A percentile compares a stretch with the other conserved stretches of the same genome.
Conservation (phyloP, 2,113 vertebrate genomes). For the Labrus mixtus region DNA sequence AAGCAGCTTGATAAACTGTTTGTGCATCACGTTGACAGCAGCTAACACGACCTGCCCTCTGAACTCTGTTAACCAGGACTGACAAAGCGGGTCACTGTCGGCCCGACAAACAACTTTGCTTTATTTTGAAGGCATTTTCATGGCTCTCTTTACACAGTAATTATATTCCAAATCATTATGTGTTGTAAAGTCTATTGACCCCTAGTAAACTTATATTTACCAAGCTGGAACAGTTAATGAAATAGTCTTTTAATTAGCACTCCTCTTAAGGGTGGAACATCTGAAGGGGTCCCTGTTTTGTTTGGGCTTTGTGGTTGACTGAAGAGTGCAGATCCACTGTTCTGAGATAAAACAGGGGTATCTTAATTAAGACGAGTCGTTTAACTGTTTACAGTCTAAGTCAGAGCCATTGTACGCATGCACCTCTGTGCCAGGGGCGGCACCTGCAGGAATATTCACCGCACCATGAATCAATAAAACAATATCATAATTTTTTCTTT, state of each 20-base stretch:
- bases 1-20: constrained; percentile 65
- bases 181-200: constrained; percentile 85
- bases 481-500: constrained; percentile 80
- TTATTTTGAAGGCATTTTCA: constrained; percentile 73
- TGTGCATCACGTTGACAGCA: constrained; percentile 63
- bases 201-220: constrained; percentile 87
- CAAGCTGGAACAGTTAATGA: constrained; percentile 85
- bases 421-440: constrained; percentile 46
- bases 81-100: constrained; percentile 46
- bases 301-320: constrained; percentile 82
- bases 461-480: constrained; percentile 77
- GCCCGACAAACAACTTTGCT: constrained; percentile 74
- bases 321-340: constrained; percentile 78
- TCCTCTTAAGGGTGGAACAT: constrained; percentile 77
- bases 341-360: constrained; percentile 77
- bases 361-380: constrained; percentile 81
- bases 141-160: constrained; percentile 79
- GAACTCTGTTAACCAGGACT: constrained; percentile 60
- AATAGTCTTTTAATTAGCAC: constrained; percentile 85
- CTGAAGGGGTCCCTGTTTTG: constrained; percentile 76
- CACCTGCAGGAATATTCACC: constrained; percentile 68
- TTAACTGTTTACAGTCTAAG: constrained; percentile 70
- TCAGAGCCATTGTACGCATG: constrained; percentile 9
- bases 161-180: constrained; percentile 84
- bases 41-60: constrained; percentile 62